Percentiles rank a stretch among this genome's conserved stretches.
Evolutionary conservation across 2,888 invertebrate species (phyloP).

Genomic region (Drosophila kambysellisi): DNA sequence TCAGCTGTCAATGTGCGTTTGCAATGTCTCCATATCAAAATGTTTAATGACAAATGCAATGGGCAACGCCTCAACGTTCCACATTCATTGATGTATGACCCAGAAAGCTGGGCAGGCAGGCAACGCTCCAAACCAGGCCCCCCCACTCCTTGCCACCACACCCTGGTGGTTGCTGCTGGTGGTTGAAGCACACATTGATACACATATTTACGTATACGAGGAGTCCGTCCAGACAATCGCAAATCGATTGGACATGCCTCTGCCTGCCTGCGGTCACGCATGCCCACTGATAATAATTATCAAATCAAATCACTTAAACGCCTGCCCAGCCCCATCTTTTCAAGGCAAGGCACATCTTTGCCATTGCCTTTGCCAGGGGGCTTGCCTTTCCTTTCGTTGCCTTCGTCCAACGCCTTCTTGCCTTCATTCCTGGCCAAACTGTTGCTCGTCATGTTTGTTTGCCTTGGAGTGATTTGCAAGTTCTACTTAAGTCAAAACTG

Average conservation of each 20-base stretch:
- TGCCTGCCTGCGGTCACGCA: conserved; percentile 78
- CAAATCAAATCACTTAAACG: conserved; percentile 84
- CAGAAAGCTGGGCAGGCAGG: conserved; percentile 48
- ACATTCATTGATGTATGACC: conserved; percentile 75
- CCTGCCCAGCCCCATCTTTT: conserved; percentile 78
- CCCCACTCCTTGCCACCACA: background rate
- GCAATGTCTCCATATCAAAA: conserved; percentile 32
- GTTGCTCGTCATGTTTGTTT: conserved; percentile 67
- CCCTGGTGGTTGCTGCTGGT: background rate
- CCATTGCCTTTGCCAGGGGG: conserved; percentile 15
- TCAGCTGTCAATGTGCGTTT: conserved; percentile 45
- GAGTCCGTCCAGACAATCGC: conserved; percentile 55
- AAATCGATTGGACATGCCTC: conserved; percentile 73
- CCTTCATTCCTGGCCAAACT: conserved; percentile 12
- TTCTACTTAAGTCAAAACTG: conserved; percentile 77
- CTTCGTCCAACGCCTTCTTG: background rate
- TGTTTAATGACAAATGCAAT: conserved; percentile 65
- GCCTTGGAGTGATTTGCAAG: conserved; percentile 79
- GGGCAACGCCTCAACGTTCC: conserved; percentile 59
- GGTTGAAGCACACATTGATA: background rate
- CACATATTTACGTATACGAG: conserved; percentile 12
- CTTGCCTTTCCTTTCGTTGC: background rate
- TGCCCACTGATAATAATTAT: conserved; percentile 83
- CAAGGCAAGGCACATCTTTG: conserved; percentile 60
- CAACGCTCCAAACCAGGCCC: background rate